phyloP scores from a whole-genome alignment of 2,113 vertebrate genomes.

The Semnornis frantzii region DNA sequence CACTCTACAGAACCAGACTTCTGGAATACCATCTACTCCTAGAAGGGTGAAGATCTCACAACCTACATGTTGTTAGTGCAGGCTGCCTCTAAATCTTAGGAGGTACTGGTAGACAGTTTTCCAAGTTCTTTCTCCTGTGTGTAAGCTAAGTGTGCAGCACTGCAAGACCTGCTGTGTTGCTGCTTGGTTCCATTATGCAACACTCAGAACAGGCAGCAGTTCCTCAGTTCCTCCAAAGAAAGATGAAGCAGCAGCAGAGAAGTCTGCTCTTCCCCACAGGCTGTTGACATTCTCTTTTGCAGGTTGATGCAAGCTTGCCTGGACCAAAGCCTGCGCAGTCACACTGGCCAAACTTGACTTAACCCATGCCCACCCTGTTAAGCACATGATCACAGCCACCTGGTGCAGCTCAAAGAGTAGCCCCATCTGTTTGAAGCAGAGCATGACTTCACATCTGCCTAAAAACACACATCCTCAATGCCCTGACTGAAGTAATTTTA shows the following conservation, averaged over 20 bases:
- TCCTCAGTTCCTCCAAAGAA: not conserved
- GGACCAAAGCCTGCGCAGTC: not conserved
- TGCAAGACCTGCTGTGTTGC: not conserved
- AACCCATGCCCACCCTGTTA: not conserved
- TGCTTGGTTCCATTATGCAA: not conserved
- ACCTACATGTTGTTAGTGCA: not conserved
- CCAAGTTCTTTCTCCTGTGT: not conserved
- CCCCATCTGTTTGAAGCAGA: not conserved
- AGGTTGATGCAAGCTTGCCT: not conserved
- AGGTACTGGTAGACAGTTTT: not conserved
- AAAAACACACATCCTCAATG: not conserved
- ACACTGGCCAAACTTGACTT: not conserved
- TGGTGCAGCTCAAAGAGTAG: not conserved
- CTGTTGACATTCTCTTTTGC: not conserved
- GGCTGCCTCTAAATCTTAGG: not conserved
- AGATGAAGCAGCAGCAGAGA: not conserved
- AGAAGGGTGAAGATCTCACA: not conserved
- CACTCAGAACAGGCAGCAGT: rapidly evolving
- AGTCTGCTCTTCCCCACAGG: not conserved
- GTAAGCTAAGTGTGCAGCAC: not conserved
- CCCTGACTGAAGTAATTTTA: not conserved
- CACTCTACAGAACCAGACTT: not conserved
- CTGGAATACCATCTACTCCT: not conserved
- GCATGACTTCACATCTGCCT: not conserved
- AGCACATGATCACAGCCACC: not conserved